Conservation (phyloP, 2,113 vertebrate species). For the Corythornis madagascariensis region DNA sequence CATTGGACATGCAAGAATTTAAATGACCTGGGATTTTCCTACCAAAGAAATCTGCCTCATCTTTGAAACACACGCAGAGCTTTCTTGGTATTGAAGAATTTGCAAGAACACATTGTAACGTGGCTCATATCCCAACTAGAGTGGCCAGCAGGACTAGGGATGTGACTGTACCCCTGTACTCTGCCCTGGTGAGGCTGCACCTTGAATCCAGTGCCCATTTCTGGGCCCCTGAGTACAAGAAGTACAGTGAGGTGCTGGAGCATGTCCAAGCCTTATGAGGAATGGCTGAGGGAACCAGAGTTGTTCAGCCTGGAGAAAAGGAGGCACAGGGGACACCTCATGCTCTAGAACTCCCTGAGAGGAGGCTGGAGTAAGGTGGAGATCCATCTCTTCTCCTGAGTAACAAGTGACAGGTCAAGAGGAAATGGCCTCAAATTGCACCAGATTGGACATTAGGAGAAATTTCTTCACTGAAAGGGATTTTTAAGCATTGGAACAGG, state of each 20-base stretch:
- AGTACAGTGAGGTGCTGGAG: neutral
- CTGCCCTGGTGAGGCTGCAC: neutral
- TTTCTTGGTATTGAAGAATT: neutral
- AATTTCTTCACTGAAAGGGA: neutral
- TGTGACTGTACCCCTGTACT: neutral
- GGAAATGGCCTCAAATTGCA: neutral
- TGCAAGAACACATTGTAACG: neutral
- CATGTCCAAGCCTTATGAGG: neutral
- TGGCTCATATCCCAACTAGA: neutral
- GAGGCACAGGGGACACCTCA: neutral
- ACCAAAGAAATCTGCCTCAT: neutral
- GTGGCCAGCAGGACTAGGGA: neutral
- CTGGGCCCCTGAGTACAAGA: neutral
- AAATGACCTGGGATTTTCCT: neutral
- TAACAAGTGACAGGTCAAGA: neutral
- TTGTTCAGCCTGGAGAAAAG: neutral
- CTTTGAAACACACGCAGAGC: accelerated
- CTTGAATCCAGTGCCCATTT: neutral
- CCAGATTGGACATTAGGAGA: neutral
- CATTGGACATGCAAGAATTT: neutral
- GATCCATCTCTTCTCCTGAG: neutral
- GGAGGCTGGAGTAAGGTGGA: neutral
- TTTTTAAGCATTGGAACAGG: neutral
- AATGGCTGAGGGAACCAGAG: neutral
- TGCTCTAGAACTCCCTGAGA: neutral